Base-by-base conservation (phyloP, 2,113 vertebrate species). In the Pogona vitticeps region DNA sequence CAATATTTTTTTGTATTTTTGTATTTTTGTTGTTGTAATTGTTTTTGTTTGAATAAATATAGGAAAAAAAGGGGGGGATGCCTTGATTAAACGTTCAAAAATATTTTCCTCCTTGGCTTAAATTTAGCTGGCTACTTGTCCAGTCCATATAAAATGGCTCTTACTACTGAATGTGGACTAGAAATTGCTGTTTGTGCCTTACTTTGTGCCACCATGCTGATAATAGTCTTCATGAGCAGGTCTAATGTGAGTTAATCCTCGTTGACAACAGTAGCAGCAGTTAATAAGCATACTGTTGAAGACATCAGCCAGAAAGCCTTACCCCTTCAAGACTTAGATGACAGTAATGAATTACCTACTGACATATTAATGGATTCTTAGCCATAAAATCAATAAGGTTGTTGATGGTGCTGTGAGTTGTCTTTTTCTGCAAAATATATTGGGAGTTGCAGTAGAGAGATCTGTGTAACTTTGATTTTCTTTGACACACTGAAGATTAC, bases 331-430 rank as follows among this genome's bases (percentile, higher is more conserved):
- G 59, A 65, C 36, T 38, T 88, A 13, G 65, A 59, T 83, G 80
- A 86, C 40, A 63, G 63, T 65, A 23, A 31, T 90, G 75, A 90
- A 23, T 88, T 90, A 88, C 46, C 3, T 68, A 81, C 15, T 79
- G 52, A 23, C 13, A 81, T 83, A 80, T 23, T 73, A 73, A 75
- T 76, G 38, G 40, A 63, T 73, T 75, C 21, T 65, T 58, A 75
- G 21, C 40, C 65, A 52, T 63, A 86, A 79, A 23, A 75, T 86
- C 78, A 56, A 65, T 73, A 81, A 2, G 23, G 23, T 65, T 10
- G 17, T 65, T 63, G 78, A 33, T 9, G 23, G 31, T 20, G 71
- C 0, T 85, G 36, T 86, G 83, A 91, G 76, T 1, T 20, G 15
- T 70, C 31, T 63, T 90, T 31, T 52, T 89, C 6, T 80, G 38